phyloP scores from a whole-genome alignment of 2,888 invertebrate species.

The Pyrocoelia pectoralis region DNA sequence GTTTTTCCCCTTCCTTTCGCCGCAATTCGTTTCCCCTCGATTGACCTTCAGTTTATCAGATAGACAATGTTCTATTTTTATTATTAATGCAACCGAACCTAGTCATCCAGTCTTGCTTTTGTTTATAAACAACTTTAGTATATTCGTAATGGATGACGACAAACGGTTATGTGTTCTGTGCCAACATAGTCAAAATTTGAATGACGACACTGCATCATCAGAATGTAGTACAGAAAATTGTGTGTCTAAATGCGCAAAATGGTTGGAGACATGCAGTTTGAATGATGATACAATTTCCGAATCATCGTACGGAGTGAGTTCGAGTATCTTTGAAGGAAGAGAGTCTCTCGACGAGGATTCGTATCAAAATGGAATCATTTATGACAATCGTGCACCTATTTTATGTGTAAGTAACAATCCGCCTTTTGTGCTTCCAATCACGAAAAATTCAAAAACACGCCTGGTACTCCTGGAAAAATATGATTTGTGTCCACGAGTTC shows the following conservation, averaged over 20 bases:
- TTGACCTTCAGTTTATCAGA: neutral
- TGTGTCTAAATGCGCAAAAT: conserved; percentile 15
- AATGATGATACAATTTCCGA: conserved; percentile 7
- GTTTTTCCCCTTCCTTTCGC: too few species aligned
- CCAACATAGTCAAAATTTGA: conserved; percentile 5
- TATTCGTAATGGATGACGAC: neutral
- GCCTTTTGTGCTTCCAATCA: too few species aligned
- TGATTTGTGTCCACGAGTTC: too few species aligned
- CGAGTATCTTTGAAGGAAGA: neutral
- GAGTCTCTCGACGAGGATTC: neutral
- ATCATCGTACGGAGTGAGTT: neutral
- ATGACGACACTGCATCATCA: neutral
- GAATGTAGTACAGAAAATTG: neutral
- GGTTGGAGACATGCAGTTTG: conserved; percentile 19
- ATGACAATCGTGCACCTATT: neutral
- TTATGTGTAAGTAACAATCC: neutral
- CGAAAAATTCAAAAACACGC: too few species aligned
- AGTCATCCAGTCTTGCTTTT: neutral
- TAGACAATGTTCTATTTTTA: neutral
- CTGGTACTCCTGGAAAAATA: too few species aligned
- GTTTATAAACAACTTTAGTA: neutral
- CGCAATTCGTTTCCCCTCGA: neutral
- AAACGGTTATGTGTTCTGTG: neutral
- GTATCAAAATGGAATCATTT: neutral
- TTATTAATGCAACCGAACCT: neutral